Conservation (phyloP, 2,888 invertebrate species). For the Synergus japonicus region DNA sequence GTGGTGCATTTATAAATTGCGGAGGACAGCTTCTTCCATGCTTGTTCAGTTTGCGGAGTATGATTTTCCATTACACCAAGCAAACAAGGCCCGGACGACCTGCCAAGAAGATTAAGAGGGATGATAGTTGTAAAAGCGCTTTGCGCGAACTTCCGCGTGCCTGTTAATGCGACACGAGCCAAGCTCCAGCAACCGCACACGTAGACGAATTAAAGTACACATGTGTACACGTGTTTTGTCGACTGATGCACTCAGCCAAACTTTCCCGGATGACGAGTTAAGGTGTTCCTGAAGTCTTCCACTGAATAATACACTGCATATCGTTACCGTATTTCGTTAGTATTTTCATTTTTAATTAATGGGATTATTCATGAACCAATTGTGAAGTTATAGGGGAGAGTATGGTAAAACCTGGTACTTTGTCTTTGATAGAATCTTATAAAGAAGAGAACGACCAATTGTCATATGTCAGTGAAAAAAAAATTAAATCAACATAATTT, state of each 20-base stretch:
- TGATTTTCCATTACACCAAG: slow-evolving; percentile 38
- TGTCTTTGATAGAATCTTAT: no score
- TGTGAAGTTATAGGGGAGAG: no score
- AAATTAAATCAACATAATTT: no score
- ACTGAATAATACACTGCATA: slow-evolving; percentile 41
- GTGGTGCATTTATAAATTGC: slow-evolving; percentile 17
- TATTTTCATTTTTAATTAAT: slow-evolving; percentile 51
- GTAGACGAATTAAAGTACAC: slow-evolving; percentile 16
- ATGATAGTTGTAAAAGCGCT: slow-evolving; percentile 42
- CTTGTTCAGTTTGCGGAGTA: slow-evolving; percentile 8
- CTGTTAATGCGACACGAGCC: slow-evolving; percentile 35
- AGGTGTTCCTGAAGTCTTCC: neutral
- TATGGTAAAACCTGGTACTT: no score
- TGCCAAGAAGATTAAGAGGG: slow-evolving; percentile 41
- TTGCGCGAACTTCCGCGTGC: slow-evolving; percentile 37
- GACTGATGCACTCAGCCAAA: slow-evolving; percentile 23
- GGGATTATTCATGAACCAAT: neutral
- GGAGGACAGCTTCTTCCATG: slow-evolving; percentile 19
- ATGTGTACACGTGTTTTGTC: slow-evolving; percentile 42
- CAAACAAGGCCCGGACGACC: slow-evolving; percentile 38
- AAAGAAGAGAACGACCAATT: no score
- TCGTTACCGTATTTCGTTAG: slow-evolving; percentile 51
- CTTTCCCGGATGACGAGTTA: slow-evolving; percentile 15
- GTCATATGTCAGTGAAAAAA: no score
- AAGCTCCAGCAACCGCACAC: neutral